These are phyloP conservation scores for Anableps anableps DNA, from an alignment of 2,797 vertebrate species.

Conservation along the genomic window DNA sequence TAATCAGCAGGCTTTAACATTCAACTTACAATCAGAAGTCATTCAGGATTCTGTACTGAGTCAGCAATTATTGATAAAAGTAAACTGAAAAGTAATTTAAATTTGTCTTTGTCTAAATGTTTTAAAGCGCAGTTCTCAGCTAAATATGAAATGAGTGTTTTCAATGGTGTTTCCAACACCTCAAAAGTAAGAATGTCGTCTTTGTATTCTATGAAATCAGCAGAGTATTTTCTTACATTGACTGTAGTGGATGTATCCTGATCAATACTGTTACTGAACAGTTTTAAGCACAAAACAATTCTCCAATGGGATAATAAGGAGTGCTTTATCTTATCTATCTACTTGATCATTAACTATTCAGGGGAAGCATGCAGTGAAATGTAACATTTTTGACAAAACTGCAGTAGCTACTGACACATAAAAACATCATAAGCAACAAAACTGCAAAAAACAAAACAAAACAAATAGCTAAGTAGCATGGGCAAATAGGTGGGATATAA, in stretches of 20 bases:
- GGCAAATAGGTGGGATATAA: neutral
- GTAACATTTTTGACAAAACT: neutral
- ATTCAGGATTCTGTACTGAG: conserved; percentile 44
- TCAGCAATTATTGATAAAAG: conserved; percentile 65
- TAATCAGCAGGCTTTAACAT: conserved; percentile 72
- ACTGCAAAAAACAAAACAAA: neutral
- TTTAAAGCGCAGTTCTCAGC: neutral
- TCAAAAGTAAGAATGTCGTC: too few relatives aligned
- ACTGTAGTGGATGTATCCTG: neutral
- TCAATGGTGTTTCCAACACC: too few relatives aligned
- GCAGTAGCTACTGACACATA: neutral
- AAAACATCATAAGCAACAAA: neutral
- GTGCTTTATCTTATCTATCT: neutral
- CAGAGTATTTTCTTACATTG: neutral
- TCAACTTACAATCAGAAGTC: conserved; percentile 48
- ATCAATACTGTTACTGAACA: neutral
- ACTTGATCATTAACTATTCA: conserved; percentile 17
- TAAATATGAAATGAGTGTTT: neutral
- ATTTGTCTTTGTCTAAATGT: neutral
- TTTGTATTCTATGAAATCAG: neutral
- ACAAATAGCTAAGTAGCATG: neutral
- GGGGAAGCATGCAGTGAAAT: neutral
- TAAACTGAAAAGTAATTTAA: conserved; percentile 40
- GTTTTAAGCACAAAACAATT: neutral
- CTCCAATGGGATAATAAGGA: neutral